These are phyloP conservation scores for Hyposoter didymator DNA, from an alignment of 2,888 invertebrate species.

Conservation along the genomic window DNA sequence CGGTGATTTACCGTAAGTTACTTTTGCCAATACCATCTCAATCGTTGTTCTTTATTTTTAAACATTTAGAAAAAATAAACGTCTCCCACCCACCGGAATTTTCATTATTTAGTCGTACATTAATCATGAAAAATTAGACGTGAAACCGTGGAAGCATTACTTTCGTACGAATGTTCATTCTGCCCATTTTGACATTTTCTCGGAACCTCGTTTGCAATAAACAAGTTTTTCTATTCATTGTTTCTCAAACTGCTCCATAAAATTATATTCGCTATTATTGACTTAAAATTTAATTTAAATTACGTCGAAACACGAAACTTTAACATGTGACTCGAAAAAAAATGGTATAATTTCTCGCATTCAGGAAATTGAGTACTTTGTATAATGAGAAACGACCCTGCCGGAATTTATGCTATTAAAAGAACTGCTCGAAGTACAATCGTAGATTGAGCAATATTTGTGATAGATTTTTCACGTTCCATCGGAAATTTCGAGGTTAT, in stretches of 20 bases:
- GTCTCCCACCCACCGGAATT: neutral
- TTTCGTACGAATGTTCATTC: neutral
- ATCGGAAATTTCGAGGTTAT: neutral
- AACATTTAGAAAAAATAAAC: neutral
- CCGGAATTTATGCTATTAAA: neutral
- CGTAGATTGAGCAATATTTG: neutral
- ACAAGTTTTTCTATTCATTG: neutral
- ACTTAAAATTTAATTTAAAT: neutral
- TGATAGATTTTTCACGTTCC: neutral
- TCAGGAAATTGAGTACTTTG: neutral
- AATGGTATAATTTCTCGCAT: neutral
- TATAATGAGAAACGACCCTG: neutral
- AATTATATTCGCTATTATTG: neutral
- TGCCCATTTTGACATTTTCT: neutral
- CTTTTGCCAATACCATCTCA: neutral
- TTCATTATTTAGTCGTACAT: neutral
- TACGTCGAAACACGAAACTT: neutral
- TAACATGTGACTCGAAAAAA: neutral
- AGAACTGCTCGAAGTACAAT: neutral
- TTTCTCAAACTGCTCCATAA: neutral
- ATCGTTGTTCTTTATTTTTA: neutral
- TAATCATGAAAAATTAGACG: neutral
- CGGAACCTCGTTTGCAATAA: neutral
- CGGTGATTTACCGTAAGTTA: constrained; percentile 63
- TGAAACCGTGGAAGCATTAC: neutral